Base-by-base conservation (phyloP, 2,797 vertebrate genomes). In the Sebastes cheni region DNA sequence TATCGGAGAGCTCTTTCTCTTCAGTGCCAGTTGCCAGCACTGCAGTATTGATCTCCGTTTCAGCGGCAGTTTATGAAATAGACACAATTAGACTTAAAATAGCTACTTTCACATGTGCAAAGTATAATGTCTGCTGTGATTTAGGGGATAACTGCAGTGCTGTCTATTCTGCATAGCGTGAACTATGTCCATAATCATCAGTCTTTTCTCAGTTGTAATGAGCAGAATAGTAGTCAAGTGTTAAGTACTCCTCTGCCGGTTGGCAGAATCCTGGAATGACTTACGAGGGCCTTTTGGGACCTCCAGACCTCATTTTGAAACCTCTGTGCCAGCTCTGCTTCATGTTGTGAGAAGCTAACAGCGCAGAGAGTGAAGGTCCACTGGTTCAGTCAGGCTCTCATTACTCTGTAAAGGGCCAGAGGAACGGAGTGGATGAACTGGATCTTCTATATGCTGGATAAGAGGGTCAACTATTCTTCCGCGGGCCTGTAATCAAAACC, bases 291-390 rank as follows among this genome's bases (percentile, higher is more conserved):
- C 88, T 85, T 83, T 61, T 46, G 86, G 75, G 91, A 90, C 82
- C 62, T 82, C 29, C 61, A 68, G 76, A 79, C 71, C 73, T 90
- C 82, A 84, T 92, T 92, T 85, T 79, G 62, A 87, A 85, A 82
- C 77, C 81, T 79, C 59, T 83, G 86, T 77, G 74, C 64, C 79
- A 84, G 80, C 55, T 16, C 20, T n/a, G 82, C 80, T 82, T 87
- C 76, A 58, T 88, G 88, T 90, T 91, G 88, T 90, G 86, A 75
- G 80, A 79, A 88, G 86, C 79, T 88, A 90, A 86, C 88, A 73
- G 87, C 80, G 72, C 67, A 59, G 72, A 69, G 54, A 90, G 75
- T 62, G 73, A 84, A 85, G 82, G 90, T 87, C 86, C 66, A 52
- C 54, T 60, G 74, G 73, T 90, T 91, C 79, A 84, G 85, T 75